Evolutionary conservation across 1,140 invertebrate species (phyloP), one percentile per base, ranked within the genome.

Genomic region (Ceratosolen solmsi): DNA sequence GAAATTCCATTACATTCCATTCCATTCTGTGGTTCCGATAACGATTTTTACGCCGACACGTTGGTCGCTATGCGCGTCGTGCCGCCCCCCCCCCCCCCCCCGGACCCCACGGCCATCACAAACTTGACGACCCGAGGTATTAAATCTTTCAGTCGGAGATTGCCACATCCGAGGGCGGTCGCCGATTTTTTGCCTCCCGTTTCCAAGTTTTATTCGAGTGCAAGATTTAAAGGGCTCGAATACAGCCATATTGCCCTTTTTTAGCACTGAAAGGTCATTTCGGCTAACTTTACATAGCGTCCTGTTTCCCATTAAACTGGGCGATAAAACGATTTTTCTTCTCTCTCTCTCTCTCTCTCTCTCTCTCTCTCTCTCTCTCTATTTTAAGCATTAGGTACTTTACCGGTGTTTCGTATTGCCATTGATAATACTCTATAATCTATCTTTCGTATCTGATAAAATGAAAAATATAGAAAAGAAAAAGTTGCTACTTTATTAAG

Each of bases 121-220:
- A 80, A 79, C 77, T 79, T 41, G 51, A 79, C 51, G 68, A 72
- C 51, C 27, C 5, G 4, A n/a, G 13, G 13, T 20, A 22, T 54
- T 79, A 79, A 79, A 79, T 79, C 68, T 79, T 58, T 63, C 33
- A 3, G 25, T 20, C 17, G 5, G 46, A 79, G 63, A 79, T 41
- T 58, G 36, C 11, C 22, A 13, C n/a, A 17, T 54, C 63, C 27
- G 46, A 49, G 17, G 30, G 46, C 36, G 38, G n/a, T 77, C 33
- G 51, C 72, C 20, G 38, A 70, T 38, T 38, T 70, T 70, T 41
- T 33, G 17, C 60, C 65, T 33, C 5, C 25, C 46, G 46, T 33
- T 33, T 1, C 58, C 38, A 60, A 65, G 36, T 65, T 79, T 72
- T 72, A 76, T 76, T 54, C 13, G 27, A 36, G 11, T 41, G 20